Conservation (phyloP, 64 coral and sea anemone genomes). For the Cladopsammia gracilis region DNA sequence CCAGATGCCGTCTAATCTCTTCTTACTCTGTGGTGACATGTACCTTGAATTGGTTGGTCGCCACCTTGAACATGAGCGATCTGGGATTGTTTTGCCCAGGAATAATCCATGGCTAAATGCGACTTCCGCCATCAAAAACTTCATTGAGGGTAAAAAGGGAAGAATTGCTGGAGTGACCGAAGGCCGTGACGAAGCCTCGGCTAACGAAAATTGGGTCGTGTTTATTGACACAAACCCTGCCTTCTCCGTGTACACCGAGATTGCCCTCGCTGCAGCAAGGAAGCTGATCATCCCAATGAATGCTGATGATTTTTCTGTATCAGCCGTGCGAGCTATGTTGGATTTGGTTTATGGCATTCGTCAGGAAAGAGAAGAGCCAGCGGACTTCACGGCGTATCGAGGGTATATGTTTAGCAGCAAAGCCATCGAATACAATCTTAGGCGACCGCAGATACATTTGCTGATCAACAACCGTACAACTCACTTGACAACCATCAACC, state of each 20-base stretch:
- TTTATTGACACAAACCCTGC: conserved; percentile 41
- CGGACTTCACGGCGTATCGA: background rate
- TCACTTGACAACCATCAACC: too few species aligned
- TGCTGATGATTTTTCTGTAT: conserved; percentile 27
- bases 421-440: background rate
- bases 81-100: background rate
- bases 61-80: background rate
- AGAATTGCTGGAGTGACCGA: background rate
- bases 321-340: conserved; percentile 17
- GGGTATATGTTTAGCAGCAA: conserved; percentile 17
- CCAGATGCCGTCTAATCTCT: background rate
- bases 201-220: background rate
- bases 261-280: conserved; percentile 27
- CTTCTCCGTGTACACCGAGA: conserved; percentile 24
- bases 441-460: conserved; percentile 14
- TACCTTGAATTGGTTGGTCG: conserved; percentile 22
- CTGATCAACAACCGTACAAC: conserved; percentile 21
- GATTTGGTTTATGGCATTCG: conserved; percentile 37
- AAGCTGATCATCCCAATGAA: conserved; percentile 35
- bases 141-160: background rate
- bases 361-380: background rate
- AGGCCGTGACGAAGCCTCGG: background rate
- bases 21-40: conserved; percentile 30
- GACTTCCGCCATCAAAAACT: background rate
- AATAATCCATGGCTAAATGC: background rate